Evolutionary conservation across 2,797 vertebrate species (phyloP).

Genomic region (Thunnus albacares): DNA sequence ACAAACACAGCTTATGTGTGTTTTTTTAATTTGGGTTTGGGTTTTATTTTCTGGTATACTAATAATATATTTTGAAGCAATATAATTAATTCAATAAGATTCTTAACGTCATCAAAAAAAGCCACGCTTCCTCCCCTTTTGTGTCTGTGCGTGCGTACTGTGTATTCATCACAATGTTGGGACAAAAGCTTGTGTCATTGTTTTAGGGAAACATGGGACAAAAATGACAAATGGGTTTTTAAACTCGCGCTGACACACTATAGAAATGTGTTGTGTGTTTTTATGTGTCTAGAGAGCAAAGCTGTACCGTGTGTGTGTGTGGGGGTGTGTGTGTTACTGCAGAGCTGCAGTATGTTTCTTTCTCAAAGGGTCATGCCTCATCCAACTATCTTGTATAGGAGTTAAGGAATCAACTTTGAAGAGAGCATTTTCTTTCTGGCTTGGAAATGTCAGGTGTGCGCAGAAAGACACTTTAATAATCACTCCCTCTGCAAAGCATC

Average conservation of each 20-base stretch:
- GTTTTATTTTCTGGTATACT: slow-evolving; percentile 19
- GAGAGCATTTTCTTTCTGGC: slow-evolving; percentile 12
- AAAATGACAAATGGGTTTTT: slow-evolving; percentile 73
- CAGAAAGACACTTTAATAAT: neutral
- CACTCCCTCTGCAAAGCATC: neutral
- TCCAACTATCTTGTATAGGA: neutral
- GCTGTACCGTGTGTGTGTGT: slow-evolving; percentile 6
- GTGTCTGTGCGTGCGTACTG: neutral
- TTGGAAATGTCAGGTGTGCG: slow-evolving; percentile 20
- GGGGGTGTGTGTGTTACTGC: slow-evolving; percentile 10
- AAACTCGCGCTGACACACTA: slow-evolving; percentile 63
- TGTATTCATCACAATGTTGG: slow-evolving; percentile 34
- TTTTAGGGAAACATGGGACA: slow-evolving; percentile 60
- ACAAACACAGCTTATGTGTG: slow-evolving; percentile 22
- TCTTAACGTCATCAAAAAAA: slow-evolving; percentile 23
- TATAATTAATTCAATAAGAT: slow-evolving; percentile 29
- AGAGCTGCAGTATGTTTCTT: slow-evolving; percentile 23
- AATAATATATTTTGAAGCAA: slow-evolving; percentile 9
- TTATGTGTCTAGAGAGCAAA: slow-evolving; percentile 48
- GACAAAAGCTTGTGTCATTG: slow-evolving; percentile 38
- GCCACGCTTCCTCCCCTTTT: neutral
- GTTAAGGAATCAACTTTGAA: neutral
- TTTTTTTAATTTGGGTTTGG: slow-evolving; percentile 1
- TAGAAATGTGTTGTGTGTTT: slow-evolving; percentile 55
- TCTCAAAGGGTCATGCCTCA: slow-evolving; percentile 36